Conservation (phyloP, 2,888 invertebrate species). For the Lithosia quadra region DNA sequence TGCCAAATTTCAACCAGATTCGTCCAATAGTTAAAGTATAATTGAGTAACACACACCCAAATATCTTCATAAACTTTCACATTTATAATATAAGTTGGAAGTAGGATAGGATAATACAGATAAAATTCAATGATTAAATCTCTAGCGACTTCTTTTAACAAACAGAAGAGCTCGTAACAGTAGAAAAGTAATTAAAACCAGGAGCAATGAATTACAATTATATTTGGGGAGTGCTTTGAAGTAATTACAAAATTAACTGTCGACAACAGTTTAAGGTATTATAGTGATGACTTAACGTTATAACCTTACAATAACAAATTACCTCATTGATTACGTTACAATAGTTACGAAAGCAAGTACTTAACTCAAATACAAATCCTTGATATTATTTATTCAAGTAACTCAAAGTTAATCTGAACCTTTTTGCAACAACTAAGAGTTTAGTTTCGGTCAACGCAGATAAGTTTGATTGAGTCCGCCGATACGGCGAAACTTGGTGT, state of each 20-base stretch:
- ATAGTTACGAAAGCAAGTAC: conserved; percentile 48
- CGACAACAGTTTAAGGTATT: neutral
- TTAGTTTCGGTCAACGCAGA: conserved; percentile 23
- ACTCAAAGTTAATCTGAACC: conserved; percentile 26
- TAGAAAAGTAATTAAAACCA: conserved; percentile 1
- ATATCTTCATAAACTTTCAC: no score
- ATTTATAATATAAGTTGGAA: no score
- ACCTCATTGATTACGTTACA: conserved; percentile 47
- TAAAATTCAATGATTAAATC: neutral
- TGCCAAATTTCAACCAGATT: no score
- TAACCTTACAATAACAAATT: conserved; percentile 38
- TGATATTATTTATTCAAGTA: conserved; percentile 32
- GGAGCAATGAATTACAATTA: neutral
- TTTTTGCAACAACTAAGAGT: conserved; percentile 22
- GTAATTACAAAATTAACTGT: conserved; percentile 8
- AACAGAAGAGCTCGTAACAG: neutral
- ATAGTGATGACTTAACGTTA: conserved; percentile 8
- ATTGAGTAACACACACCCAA: no score
- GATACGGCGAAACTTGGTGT: conserved; percentile 28
- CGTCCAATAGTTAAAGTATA: no score
- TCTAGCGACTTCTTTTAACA: neutral
- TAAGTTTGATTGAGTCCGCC: conserved; percentile 38
- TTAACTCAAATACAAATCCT: conserved; percentile 46
- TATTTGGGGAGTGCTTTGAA: neutral
- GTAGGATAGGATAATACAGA: neutral